Conservation (phyloP, 2,888 invertebrate species). For the Calameuta pallipes region DNA sequence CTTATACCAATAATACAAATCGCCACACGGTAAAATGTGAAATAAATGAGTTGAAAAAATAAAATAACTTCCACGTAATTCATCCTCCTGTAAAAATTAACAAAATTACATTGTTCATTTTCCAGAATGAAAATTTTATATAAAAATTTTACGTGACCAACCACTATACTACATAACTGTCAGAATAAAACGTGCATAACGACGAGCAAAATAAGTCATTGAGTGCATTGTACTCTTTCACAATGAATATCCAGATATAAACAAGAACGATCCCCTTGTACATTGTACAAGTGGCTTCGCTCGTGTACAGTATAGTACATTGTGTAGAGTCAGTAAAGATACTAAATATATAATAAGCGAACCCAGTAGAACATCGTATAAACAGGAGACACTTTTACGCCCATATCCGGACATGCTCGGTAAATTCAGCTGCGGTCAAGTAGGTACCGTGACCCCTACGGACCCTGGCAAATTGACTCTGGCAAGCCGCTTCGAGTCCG, state of each 20-base stretch:
- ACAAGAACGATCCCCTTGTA: not conserved
- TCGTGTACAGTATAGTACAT: not conserved
- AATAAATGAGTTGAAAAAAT: not conserved
- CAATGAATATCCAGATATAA: not conserved
- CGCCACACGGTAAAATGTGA: not conserved
- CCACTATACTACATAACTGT: not conserved
- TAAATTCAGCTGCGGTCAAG: not conserved
- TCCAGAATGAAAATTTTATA: not conserved
- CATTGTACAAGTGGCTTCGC: not conserved
- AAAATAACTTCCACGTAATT: not conserved
- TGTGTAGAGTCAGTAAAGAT: not conserved
- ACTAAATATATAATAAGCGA: not conserved
- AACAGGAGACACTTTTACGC: not conserved
- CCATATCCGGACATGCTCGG: not conserved
- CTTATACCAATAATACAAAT: not conserved
- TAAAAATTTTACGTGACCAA: not conserved
- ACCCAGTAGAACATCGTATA: not conserved
- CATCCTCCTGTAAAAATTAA: not conserved
- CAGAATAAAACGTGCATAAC: not conserved
- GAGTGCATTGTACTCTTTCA: not conserved
- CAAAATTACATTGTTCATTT: not conserved
- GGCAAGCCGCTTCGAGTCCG: not conserved
- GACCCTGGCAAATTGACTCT: not conserved
- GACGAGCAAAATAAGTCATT: not conserved
- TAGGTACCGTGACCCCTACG: not conserved